Base-by-base conservation (phyloP, 2,888 invertebrate species). In the Eupithecia subumbrata region DNA sequence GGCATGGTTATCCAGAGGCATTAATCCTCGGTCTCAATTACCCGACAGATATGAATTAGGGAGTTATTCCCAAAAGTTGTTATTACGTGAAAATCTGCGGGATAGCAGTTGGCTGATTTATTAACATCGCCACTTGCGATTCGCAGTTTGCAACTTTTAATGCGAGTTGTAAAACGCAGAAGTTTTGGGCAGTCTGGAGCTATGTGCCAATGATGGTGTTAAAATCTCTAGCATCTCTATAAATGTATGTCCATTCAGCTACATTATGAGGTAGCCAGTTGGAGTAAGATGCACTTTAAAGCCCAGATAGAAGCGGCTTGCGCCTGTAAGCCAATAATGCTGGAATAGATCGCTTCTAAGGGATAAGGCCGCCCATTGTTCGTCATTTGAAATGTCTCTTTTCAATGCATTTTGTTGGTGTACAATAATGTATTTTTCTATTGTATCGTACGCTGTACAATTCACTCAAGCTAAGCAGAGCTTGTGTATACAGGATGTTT, bases 51-150 rank as follows among this genome's bases (percentile, higher is more conserved):
- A 78, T 80, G 76, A 77, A 77, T 78, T 79, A 78, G 71, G 67
- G 72, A 77, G 74, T 76, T 78, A 73, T 75, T 73, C 73, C 73
- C 30, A 48, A 77, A 77, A 66, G 71, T 84, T 87, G 88, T 89
- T 90, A 91, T 88, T 88, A 88, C 86, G 86, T 87, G 86, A 85
- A 87, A 89, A 89, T 87, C 87, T 87, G 86, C 83, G 83, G 81
- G 81, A 83, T 85, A 88, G 85, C 83, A 81, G 83, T 82, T 84
- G 76, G 72, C 72, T 88, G 89, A 91, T 90, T 91, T 90, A 90
- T 89, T 82, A 83, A 87, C 84, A 90, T 87, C 85, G 84, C 86
- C 84, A 84, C 84, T 82, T 80, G 83, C 82, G 72, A 72, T 85
- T 78, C 73, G 52, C 69, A 64, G 45, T 76, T 56, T 30, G 71